Conservation (phyloP, 2,888 invertebrate genomes). For the Macrophya alboannulata region DNA sequence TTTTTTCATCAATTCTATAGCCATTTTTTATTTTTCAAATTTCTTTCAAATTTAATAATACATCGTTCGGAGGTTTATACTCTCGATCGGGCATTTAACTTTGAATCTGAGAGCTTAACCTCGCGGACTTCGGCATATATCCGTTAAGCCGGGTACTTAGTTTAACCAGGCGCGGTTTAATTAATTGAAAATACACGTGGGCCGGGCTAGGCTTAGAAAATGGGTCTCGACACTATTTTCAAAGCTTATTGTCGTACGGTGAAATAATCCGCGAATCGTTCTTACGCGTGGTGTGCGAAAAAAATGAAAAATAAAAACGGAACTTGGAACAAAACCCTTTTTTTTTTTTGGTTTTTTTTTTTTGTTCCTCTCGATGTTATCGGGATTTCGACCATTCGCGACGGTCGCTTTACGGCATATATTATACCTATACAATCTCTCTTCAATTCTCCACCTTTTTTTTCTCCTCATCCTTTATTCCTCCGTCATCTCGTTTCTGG, state of each 20-base stretch:
- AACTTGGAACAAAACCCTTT: too few species aligned
- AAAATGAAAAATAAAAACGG: background rate
- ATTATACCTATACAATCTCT: background rate
- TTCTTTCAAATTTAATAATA: background rate
- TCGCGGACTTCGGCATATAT: constrained; percentile 31
- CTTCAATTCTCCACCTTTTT: background rate
- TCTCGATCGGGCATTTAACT: constrained; percentile 28
- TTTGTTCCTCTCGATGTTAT: background rate
- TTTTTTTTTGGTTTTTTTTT: background rate
- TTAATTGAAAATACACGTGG: constrained; percentile 52
- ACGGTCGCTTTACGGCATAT: background rate
- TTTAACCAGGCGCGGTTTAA: constrained; percentile 52
- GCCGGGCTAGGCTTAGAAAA: background rate
- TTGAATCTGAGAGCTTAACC: constrained; percentile 21
- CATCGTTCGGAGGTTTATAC: background rate
- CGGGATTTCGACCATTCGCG: background rate
- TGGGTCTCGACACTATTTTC: background rate
- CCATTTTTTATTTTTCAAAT: background rate
- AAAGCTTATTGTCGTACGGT: background rate
- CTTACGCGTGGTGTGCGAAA: background rate
- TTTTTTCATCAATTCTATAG: background rate
- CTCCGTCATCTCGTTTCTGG: background rate
- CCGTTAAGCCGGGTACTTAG: constrained; percentile 54
- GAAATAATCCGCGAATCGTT: constrained; percentile 12
- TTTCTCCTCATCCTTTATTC: background rate